These are phyloP conservation scores for Megalopta genalis DNA, from an alignment of 1,140 invertebrate genomes.

Conservation along the genomic window DNA sequence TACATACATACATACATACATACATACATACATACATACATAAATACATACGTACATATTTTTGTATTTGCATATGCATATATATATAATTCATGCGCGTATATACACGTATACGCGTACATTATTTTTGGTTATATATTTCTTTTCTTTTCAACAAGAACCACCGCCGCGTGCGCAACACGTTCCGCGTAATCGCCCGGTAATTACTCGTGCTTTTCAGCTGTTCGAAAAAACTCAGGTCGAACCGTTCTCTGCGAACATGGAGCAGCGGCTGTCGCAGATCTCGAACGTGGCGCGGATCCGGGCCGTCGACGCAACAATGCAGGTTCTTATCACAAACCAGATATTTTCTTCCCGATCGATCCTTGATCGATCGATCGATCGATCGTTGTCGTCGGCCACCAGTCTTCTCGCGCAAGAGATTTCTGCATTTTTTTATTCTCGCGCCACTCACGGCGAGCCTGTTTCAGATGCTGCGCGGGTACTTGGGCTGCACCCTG, in stretches of 20 bases:
- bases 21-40: neutral
- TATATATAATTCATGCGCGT: too few species aligned
- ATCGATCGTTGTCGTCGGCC: too few species aligned
- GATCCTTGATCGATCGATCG: too few species aligned
- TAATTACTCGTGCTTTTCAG: conserved; percentile 44
- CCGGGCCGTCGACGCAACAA: conserved; percentile 46
- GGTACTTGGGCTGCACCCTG: conserved; percentile 50
- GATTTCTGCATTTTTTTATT: too few species aligned
- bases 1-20: too few species aligned
- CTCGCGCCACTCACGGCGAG: neutral
- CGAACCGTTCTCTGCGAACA: conserved; percentile 56
- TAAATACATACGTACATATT: too few species aligned
- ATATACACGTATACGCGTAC: too few species aligned
- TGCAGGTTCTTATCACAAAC: conserved; percentile 53
- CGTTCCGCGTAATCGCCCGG: neutral
- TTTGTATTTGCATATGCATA: too few species aligned
- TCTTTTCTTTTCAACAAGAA: neutral
- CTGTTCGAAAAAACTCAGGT: conserved; percentile 59
- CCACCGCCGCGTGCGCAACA: too few species aligned
- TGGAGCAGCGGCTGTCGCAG: conserved; percentile 54
- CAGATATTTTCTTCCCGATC: too few species aligned
- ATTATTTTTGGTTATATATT: neutral
- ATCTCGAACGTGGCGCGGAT: conserved; percentile 23
- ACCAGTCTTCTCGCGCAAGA: too few species aligned
- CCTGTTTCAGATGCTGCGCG: conserved; percentile 60